phyloP scores from a whole-genome alignment of 2,113 vertebrate species.

The Sinocyclocheilus anshuiensis region DNA sequence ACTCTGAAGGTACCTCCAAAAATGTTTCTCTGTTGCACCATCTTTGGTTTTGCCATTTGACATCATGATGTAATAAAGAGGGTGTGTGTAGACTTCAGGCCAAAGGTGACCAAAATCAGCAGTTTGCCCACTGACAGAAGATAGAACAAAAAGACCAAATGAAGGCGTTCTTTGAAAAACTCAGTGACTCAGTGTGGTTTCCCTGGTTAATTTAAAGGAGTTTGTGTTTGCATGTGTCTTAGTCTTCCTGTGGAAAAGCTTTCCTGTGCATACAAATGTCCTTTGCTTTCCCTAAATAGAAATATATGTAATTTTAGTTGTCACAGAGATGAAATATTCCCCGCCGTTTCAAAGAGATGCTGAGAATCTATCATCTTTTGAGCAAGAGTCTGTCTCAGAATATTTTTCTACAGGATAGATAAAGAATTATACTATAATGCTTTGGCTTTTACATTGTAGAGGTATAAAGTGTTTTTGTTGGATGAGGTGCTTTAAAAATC shows the following conservation, averaged over 20 bases:
- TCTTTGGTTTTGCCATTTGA: conserved; percentile 16
- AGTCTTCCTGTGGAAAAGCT: conserved; percentile 18
- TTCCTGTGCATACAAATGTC: conserved; percentile 6
- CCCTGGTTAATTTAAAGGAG: not conserved
- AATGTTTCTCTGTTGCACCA: conserved; percentile 21
- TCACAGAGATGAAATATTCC: not conserved
- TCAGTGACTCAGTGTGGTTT: conserved; percentile 6
- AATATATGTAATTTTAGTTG: not conserved
- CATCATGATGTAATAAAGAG: not conserved
- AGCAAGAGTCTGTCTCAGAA: not conserved
- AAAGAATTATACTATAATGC: not conserved
- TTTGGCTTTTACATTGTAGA: not conserved
- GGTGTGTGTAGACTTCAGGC: not conserved
- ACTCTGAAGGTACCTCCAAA: not conserved
- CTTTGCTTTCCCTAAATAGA: not conserved
- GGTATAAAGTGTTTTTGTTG: not conserved
- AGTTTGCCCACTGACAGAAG: not conserved
- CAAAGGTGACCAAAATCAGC: not conserved
- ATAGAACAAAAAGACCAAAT: conserved; percentile 7
- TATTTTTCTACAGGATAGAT: not conserved
- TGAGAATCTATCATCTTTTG: conserved; percentile 1
- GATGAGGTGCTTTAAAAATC: not conserved
- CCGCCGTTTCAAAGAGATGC: not conserved
- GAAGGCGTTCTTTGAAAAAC: conserved; percentile 28
- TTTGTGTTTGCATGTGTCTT: not conserved